phyloP scores from a whole-genome alignment of 2,888 invertebrate genomes.

The Melitaea athalia region DNA sequence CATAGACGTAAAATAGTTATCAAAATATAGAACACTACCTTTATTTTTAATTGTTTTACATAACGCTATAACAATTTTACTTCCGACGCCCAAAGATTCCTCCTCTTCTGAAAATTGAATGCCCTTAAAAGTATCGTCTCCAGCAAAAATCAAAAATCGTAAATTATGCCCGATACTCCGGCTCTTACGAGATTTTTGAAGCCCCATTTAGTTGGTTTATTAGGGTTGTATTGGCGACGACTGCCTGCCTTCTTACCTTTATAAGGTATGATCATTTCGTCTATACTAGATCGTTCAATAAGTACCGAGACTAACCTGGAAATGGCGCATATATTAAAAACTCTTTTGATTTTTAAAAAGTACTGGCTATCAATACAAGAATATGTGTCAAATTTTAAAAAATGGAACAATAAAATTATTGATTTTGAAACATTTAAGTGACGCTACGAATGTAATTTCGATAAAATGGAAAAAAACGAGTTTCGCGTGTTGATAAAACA shows the following conservation, averaged over 20 bases:
- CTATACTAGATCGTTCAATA: too few relatives aligned
- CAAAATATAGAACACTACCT: conserved; percentile 29
- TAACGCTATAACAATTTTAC: conserved; percentile 41
- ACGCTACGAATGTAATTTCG: too few relatives aligned
- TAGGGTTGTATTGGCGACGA: conserved; percentile 42
- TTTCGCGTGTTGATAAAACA: too few relatives aligned
- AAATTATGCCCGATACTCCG: conserved; percentile 27
- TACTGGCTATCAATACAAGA: too few relatives aligned
- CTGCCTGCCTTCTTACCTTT: conserved; percentile 46
- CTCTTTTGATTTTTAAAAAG: too few relatives aligned
- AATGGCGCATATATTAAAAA: too few relatives aligned
- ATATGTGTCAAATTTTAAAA: too few relatives aligned
- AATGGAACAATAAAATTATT: too few relatives aligned
- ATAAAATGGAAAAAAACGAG: too few relatives aligned
- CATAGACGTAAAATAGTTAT: conserved; percentile 34
- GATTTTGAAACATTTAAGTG: too few relatives aligned
- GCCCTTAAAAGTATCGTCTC: conserved; percentile 29
- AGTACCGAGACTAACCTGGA: too few relatives aligned
- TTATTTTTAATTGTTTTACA: conserved; percentile 35
- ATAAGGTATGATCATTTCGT: conserved; percentile 48
- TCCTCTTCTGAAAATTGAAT: conserved; percentile 38
- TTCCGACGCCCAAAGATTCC: conserved; percentile 38
- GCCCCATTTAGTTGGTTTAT: conserved; percentile 29
- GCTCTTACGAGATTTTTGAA: conserved; percentile 19
- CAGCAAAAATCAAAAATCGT: conserved; percentile 29